Conservation (phyloP, 1,140 invertebrate species). For the Drosophila navojoa region DNA sequence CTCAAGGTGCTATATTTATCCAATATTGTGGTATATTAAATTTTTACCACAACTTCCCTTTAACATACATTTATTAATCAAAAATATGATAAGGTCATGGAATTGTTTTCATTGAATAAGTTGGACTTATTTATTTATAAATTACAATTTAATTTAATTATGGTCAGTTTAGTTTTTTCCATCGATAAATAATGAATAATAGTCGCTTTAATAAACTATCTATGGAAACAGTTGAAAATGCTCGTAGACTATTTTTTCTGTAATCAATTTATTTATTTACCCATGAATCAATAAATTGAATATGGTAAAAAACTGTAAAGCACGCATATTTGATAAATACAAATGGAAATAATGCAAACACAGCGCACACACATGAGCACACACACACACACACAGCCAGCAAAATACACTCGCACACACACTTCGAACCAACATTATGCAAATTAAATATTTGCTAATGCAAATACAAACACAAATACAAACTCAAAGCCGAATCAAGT, state of each 20-base stretch:
- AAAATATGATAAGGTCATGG: constrained; percentile 1
- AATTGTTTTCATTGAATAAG: neutral
- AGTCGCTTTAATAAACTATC: constrained; percentile 15
- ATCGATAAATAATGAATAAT: constrained; percentile 6
- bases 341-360: constrained; percentile 63
- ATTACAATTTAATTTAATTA: constrained; percentile 30
- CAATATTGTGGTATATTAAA: no score
- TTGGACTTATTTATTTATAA: constrained; percentile 6
- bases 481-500: constrained; percentile 48
- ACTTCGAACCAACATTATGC: constrained; percentile 75
- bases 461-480: constrained; percentile 58
- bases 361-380: neutral
- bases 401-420: no score
- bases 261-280: constrained; percentile 31
- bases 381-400: neutral
- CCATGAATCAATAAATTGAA: constrained; percentile 64
- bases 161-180: neutral
- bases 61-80: neutral
- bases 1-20: neutral
- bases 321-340: constrained; percentile 51
- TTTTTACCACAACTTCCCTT: no score
- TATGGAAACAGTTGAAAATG: neutral
- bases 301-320: neutral
- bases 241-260: neutral
- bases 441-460: constrained; percentile 77